Base-by-base conservation (phyloP, 2,888 invertebrate genomes). In the Apotomis betuletana region DNA sequence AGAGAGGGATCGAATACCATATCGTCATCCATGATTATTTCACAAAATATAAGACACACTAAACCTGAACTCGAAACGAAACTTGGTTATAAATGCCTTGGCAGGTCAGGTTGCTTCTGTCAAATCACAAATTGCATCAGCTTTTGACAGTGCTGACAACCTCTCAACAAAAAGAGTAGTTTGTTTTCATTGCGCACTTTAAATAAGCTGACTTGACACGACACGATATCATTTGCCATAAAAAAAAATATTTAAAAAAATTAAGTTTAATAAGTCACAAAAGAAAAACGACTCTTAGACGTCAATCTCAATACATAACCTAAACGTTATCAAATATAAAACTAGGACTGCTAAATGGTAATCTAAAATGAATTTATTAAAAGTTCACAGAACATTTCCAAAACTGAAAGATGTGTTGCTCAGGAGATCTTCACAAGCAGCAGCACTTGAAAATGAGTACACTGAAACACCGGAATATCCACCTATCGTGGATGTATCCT, bases 1-100 rank as follows among this genome's bases (percentile, higher is more conserved):
- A 98, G 88, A 77, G 96, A 95, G 41, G 97, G 97, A 92, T 98
- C 98, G 89, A 98, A 98, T 83, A 97, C 95, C 97, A 93, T 92
- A 77, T 92, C 93, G 75, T 94, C 94, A 74, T 94, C 94, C 94
- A 94, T 94, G 85, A 81, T 89, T 85, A 72, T 73, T 64, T 72
- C 57, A 67, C 54, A 62, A 69, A 72, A 68, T 71, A 58, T 57
- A 49, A 71, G 51, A 54, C 57, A 58, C 68, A 63, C 68, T 63
- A 63, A 15, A 27, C 27, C 27, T 27, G 27, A 27, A 27, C 27
- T 27, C 36, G 38, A 27, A 27, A 67, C 68, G 58, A 72, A 72
- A 72, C 72, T 72, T 72, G 72, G 72, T 72, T 72, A 72, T 62
- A 65, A 72, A 63, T 59, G 8, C 67, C 62, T 58, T 68, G 72